phyloP scores from a whole-genome alignment of 2,113 vertebrate species.

The Rutilus rutilus region DNA sequence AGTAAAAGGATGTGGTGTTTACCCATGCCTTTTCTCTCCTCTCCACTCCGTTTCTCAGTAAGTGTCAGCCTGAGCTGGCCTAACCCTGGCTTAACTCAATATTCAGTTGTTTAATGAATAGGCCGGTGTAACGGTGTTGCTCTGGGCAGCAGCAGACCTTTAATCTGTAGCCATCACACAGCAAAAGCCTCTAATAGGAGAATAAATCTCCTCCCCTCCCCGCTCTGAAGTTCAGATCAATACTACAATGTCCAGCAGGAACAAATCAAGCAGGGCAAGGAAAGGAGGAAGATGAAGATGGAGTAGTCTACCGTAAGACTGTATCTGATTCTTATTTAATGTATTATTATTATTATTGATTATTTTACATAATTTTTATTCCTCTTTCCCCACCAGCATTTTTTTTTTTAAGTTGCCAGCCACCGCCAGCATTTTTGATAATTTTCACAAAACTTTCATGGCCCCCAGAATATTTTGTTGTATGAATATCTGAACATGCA shows the following conservation, averaged over 20 bases:
- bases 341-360: no score
- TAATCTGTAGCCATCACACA: conserved; percentile 72
- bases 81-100: conserved; percentile 63
- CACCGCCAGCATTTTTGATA: no score
- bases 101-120: conserved; percentile 68
- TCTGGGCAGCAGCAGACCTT: conserved; percentile 65
- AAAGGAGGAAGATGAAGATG: conserved; percentile 30
- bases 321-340: no score
- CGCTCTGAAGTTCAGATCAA: conserved; percentile 72
- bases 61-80: conserved; percentile 9
- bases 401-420: no score
- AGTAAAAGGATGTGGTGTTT: conserved; percentile 3
- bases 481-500: no score
- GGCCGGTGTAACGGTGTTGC: conserved; percentile 62
- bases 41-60: not conserved
- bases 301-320: not conserved
- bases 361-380: no score
- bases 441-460: no score
- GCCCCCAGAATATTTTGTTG: no score
- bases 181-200: conserved; percentile 75
- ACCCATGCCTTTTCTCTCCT: not conserved
- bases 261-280: conserved; percentile 48
- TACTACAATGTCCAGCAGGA: conserved; percentile 67
- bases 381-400: no score
- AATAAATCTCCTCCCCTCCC: conserved; percentile 68